phyloP scores from a whole-genome alignment of 2,888 invertebrate genomes.

The Asteroscopus sphinx region DNA sequence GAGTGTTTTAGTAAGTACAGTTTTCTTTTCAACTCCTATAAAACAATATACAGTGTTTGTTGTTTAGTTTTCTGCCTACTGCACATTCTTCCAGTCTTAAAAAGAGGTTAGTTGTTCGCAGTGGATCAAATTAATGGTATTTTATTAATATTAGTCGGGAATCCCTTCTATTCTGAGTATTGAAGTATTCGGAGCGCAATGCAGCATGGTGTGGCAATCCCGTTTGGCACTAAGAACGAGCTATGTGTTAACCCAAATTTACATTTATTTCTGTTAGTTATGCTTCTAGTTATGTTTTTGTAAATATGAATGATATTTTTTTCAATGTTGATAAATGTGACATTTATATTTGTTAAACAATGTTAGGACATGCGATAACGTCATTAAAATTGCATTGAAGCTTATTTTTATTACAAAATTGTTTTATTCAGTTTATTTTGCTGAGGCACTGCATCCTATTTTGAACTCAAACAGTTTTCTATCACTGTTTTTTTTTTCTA shows the following conservation, averaged over 20 bases:
- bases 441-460: conserved; percentile 38
- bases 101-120: conserved; percentile 31
- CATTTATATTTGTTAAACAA: conserved; percentile 40
- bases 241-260: conserved; percentile 54
- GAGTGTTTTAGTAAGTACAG: background rate
- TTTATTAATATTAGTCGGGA: conserved; percentile 20
- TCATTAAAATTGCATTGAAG: conserved; percentile 60
- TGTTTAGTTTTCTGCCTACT: conserved; percentile 3
- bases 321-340: conserved; percentile 29
- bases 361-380: conserved; percentile 67
- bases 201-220: conserved; percentile 42
- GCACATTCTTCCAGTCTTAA: background rate
- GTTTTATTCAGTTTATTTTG: conserved; percentile 48
- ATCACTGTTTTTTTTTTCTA: background rate
- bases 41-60: conserved; percentile 4
- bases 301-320: conserved; percentile 24
- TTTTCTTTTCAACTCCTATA: background rate
- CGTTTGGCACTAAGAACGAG: conserved; percentile 44
- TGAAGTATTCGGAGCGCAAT: conserved; percentile 10
- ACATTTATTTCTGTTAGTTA: conserved; percentile 51
- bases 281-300: conserved; percentile 19
- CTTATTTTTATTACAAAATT: conserved; percentile 40
- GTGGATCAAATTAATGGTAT: conserved; percentile 18
- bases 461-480: conserved; percentile 27
- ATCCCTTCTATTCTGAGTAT: conserved; percentile 37